Percentiles rank a stretch among this genome's conserved stretches.
Conservation (phyloP, 2,797 vertebrate genomes). For the Monodelphis domestica region DNA sequence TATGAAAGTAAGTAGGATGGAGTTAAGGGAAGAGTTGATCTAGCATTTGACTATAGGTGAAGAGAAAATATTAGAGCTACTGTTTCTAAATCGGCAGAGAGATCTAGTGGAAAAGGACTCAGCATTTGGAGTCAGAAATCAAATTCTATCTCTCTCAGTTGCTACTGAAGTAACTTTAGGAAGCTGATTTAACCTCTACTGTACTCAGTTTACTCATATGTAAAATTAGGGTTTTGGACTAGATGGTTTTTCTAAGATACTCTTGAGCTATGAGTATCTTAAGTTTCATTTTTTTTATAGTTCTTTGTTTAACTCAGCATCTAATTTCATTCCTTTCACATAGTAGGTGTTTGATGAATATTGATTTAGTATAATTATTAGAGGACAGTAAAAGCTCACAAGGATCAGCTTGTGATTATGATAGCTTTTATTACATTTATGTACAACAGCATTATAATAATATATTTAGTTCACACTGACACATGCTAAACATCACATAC, state of each 20-base stretch:
- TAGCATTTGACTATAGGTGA: too few species aligned
- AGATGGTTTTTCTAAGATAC: background rate
- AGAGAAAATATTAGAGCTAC: too few species aligned
- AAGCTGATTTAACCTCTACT: background rate
- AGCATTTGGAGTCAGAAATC: background rate
- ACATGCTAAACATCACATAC: conserved; percentile 5
- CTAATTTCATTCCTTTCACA: background rate
- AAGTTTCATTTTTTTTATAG: too few species aligned
- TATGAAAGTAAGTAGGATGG: too few species aligned
- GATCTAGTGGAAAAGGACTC: too few species aligned
- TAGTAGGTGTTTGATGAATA: background rate
- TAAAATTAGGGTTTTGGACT: background rate
- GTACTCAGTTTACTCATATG: background rate
- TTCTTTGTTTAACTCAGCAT: too few species aligned
- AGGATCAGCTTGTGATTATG: background rate
- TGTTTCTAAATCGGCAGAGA: too few species aligned
- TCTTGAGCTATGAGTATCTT: background rate
- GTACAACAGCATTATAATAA: background rate
- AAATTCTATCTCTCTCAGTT: background rate
- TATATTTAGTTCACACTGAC: background rate
- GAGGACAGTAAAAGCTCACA: background rate
- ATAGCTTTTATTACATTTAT: conserved; percentile 18
- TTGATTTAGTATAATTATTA: background rate
- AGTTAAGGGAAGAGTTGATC: too few species aligned
- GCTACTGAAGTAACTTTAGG: background rate